Percentiles rank a stretch among this genome's conserved stretches.
Conservation (phyloP, 1,140 invertebrate species). For the Theocolax elegans region DNA sequence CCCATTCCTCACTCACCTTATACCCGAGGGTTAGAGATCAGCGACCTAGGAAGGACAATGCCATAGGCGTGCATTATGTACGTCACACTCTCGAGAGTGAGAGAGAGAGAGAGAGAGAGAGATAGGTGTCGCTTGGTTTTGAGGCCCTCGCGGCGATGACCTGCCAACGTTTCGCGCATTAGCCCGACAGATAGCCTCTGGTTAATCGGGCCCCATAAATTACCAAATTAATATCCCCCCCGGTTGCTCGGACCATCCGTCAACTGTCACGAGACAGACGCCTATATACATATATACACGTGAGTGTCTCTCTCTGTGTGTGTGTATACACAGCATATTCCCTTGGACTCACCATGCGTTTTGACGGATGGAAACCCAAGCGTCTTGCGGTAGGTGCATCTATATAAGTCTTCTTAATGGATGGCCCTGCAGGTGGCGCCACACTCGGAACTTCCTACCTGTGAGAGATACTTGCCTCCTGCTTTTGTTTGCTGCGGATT, state of each 20-base stretch:
- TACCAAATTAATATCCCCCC: constrained; percentile 67
- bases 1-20: too few relatives aligned
- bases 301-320: neutral
- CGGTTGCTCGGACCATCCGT: constrained; percentile 59
- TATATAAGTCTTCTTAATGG: too few relatives aligned
- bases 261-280: constrained; percentile 52
- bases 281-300: neutral
- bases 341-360: neutral
- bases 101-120: neutral
- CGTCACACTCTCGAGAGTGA: too few relatives aligned
- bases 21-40: neutral
- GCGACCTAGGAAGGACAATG: constrained; percentile 3
- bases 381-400: neutral
- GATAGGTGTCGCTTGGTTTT: too few relatives aligned
- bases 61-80: neutral
- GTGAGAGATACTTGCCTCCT: neutral
- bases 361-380: constrained; percentile 15
- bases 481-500: neutral
- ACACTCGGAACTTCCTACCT: neutral
- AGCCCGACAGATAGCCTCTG: constrained; percentile 62
- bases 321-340: too few relatives aligned
- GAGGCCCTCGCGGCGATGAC: constrained; percentile 55
- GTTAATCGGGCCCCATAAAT: constrained; percentile 67
- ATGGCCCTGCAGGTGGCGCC: constrained; percentile 19
- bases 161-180: constrained; percentile 64